A percentile compares a stretch with the other conserved stretches of the same genome.
These are phyloP conservation scores for Actinemys pallida DNA, from an alignment of 2,113 vertebrate species.

Conservation along the genomic window DNA sequence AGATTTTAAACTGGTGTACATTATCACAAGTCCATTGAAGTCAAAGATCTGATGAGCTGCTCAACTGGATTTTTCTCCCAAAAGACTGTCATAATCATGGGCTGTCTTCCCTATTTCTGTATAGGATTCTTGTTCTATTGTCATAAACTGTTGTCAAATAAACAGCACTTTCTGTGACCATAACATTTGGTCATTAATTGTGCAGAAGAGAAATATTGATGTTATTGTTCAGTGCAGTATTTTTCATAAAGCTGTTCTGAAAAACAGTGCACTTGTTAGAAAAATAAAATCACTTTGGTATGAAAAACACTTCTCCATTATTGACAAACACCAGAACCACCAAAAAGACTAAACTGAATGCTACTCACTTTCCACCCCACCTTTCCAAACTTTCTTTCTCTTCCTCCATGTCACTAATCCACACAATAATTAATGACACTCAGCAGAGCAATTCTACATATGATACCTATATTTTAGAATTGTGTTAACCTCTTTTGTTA, in stretches of 20 bases:
- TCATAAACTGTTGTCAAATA: background rate
- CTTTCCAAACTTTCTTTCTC: background rate
- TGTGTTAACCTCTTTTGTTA: background rate
- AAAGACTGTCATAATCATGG: background rate
- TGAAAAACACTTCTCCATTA: background rate
- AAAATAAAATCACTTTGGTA: background rate
- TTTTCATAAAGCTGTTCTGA: background rate
- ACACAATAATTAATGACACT: background rate
- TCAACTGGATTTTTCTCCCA: background rate
- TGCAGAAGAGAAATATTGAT: background rate
- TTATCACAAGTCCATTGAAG: background rate
- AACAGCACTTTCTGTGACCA: background rate
- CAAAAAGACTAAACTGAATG: background rate
- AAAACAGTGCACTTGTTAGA: background rate
- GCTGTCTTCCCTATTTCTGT: background rate
- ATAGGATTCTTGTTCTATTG: background rate
- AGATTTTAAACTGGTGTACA: background rate
- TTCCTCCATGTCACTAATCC: background rate
- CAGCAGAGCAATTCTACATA: background rate
- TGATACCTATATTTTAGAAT: background rate
- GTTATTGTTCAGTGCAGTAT: background rate
- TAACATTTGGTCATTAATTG: background rate
- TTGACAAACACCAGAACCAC: background rate
- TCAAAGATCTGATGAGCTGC: background rate
- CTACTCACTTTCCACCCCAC: background rate